Percentiles rank a stretch among this genome's conserved stretches.
phyloP scores from a whole-genome alignment of 30 jellyfish, hydroid and myxozoan species.

The Aurelia sp. region DNA sequence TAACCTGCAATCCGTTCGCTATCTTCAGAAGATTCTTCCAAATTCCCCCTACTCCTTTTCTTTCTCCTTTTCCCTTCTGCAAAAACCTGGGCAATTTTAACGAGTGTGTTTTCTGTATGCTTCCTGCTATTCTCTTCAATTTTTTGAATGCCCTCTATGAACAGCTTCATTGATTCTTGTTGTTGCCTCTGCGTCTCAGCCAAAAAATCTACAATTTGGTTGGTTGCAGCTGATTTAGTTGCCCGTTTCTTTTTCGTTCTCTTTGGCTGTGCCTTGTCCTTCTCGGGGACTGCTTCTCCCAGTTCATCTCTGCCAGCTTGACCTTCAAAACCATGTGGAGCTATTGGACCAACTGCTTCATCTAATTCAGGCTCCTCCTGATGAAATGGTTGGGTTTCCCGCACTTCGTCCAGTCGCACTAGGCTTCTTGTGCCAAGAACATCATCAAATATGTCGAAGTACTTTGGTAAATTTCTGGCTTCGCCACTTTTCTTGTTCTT shows the following conservation, averaged over 20 bases:
- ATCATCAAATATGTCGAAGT: constrained; percentile 35
- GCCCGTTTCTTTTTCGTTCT: constrained; percentile 1
- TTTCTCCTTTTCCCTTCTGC: too few relatives aligned
- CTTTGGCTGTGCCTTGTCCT: constrained; percentile 23
- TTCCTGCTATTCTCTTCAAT: constrained; percentile 52
- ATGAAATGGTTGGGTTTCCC: not conserved
- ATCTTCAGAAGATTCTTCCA: too few relatives aligned
- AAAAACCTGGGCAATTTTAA: constrained; percentile 29
- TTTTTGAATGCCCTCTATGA: constrained; percentile 28
- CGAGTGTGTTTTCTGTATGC: constrained; percentile 22
- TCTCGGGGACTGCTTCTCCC: not conserved
- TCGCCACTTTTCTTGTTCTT: constrained; percentile 38
- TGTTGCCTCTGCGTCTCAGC: constrained; percentile 27
- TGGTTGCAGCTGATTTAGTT: constrained; percentile 17
- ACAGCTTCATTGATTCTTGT: constrained; percentile 7
- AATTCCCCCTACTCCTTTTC: too few relatives aligned
- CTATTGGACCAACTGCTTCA: too few relatives aligned
- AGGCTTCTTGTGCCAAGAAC: constrained; percentile 25
- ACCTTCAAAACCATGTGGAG: not conserved
- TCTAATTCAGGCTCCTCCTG: not conserved
- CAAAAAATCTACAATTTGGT: constrained; percentile 23
- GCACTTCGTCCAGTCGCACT: not conserved
- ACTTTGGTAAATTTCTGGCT: constrained; percentile 20
- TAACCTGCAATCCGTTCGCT: too few relatives aligned
- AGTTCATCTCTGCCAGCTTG: not conserved